Conservation (phyloP, 2,888 invertebrate species). For the Drosophila eohydei region DNA sequence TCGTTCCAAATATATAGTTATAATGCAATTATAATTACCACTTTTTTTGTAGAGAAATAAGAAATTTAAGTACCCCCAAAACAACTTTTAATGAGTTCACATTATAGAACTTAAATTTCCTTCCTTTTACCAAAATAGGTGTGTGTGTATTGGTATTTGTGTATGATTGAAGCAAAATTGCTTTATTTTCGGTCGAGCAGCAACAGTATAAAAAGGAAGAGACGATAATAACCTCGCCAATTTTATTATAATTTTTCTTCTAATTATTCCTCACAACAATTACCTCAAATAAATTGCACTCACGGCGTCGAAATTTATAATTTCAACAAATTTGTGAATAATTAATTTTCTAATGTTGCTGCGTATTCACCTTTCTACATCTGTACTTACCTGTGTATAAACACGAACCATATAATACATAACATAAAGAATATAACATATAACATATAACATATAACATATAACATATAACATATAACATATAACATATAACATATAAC, state of each 20-base stretch:
- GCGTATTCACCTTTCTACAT: not conserved
- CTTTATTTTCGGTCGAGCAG: not conserved
- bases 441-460: too few species aligned
- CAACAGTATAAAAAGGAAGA: not conserved
- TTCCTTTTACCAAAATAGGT: not conserved
- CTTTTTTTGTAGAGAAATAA: not conserved
- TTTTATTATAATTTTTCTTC: slow-evolving; percentile 4
- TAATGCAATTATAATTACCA: not conserved
- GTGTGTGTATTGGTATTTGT: not conserved
- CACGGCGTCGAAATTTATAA: slow-evolving; percentile 5
- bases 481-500: too few species aligned
- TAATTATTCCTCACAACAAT: slow-evolving; percentile 3
- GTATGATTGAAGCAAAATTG: not conserved
- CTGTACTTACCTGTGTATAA: not conserved
- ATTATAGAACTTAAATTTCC: slow-evolving; percentile 1
- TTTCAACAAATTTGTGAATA: not conserved
- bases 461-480: too few species aligned
- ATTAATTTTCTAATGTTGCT: not conserved
- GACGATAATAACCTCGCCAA: slow-evolving; percentile 11
- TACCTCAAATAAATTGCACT: slow-evolving; percentile 9
- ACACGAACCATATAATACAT: too few species aligned
- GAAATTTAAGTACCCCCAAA: not conserved
- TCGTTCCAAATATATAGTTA: not conserved
- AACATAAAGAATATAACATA: too few species aligned
- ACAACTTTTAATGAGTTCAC: slow-evolving; percentile 4